phyloP scores from a whole-genome alignment of 35 echinoderm and acorn worm genomes.

The Patiria miniata region DNA sequence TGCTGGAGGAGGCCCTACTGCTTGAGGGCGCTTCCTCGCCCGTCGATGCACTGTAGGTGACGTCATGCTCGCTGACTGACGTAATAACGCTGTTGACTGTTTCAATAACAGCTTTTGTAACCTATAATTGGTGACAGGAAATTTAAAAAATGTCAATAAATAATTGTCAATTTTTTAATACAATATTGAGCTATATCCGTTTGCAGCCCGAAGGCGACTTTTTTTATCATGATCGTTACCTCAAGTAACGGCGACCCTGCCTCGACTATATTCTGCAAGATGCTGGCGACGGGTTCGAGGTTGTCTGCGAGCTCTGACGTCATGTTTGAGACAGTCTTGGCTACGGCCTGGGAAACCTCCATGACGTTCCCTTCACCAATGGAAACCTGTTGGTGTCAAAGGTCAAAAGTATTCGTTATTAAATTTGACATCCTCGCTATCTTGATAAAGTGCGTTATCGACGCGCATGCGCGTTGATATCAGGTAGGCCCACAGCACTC shows the following conservation, averaged over 20 bases:
- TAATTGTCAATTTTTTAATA: not conserved
- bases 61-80: not conserved
- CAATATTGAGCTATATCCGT: no score
- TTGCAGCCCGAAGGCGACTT: no score
- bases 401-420: no score
- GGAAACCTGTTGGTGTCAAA: not conserved
- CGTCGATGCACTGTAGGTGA: not conserved
- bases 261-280: not conserved
- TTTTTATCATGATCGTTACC: no score
- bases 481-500: no score
- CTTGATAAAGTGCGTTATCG: no score
- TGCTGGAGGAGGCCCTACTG: not conserved
- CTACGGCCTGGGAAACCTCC: constrained; percentile 2
- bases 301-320: not conserved
- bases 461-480: no score
- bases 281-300: not conserved
- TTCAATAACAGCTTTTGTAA: not conserved
- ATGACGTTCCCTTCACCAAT: not conserved
- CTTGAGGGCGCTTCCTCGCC: not conserved
- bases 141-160: not conserved
- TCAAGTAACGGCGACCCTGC: not conserved
- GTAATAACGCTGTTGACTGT: not conserved
- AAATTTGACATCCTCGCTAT: no score
- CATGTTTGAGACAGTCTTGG: constrained; percentile 4
- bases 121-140: not conserved